A percentile compares a stretch with the other conserved stretches of the same genome.
Conservation (phyloP, 2,888 invertebrate species). For the Netelia fuscicornis region DNA sequence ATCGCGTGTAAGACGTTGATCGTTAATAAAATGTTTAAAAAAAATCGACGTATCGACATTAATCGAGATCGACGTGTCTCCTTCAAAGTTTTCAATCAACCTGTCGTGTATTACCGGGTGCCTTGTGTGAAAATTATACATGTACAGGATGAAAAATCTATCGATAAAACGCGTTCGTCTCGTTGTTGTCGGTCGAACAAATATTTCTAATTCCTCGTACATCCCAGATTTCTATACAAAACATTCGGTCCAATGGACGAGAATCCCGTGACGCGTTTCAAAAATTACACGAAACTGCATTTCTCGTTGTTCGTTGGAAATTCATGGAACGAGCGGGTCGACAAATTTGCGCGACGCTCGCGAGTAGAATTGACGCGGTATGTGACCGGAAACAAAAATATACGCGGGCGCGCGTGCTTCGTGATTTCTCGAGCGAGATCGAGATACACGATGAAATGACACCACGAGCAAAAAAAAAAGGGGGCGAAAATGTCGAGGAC, state of each 20-base stretch:
- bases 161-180: too few relatives aligned
- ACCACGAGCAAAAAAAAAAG: not conserved
- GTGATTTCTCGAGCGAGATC: too few relatives aligned
- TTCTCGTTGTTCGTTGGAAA: not conserved
- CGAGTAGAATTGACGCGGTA: not conserved
- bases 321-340: not conserved
- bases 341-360: not conserved
- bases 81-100: not conserved
- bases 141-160: too few relatives aligned
- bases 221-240: not conserved
- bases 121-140: too few relatives aligned
- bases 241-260: not conserved
- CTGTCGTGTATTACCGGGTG: not conserved
- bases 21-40: too few relatives aligned
- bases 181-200: too few relatives aligned
- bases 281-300: not conserved
- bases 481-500: slow-evolving; percentile 16
- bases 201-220: too few relatives aligned
- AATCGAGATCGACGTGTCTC: not conserved
- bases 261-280: not conserved
- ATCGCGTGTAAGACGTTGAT: too few relatives aligned
- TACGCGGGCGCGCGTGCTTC: not conserved
- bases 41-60: not conserved
- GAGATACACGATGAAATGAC: too few relatives aligned
- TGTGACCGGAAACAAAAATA: not conserved